Evolutionary conservation across 2,888 invertebrate species (phyloP).

Genomic region (Lypha dubia): DNA sequence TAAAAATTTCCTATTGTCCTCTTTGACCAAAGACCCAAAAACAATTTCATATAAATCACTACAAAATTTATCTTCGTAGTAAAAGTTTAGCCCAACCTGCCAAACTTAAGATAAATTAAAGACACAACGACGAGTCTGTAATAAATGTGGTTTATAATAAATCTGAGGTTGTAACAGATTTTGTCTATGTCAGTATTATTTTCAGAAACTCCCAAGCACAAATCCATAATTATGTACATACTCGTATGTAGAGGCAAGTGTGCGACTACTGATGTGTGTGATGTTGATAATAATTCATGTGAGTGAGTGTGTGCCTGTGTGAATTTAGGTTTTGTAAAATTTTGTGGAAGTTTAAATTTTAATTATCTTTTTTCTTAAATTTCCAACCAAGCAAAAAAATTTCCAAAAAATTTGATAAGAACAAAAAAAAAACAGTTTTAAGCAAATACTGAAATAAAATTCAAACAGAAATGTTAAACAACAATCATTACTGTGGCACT

Average conservation of each 20-base stretch:
- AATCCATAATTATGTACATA: neutral
- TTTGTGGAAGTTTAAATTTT: slow-evolving; percentile 15
- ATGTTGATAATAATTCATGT: neutral
- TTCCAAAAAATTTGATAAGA: no score
- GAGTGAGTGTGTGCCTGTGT: neutral
- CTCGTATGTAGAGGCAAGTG: neutral
- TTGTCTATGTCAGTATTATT: slow-evolving; percentile 51
- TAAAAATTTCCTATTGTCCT: slow-evolving; percentile 29
- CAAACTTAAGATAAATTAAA: slow-evolving; percentile 70
- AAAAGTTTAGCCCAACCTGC: slow-evolving; percentile 58
- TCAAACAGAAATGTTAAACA: slow-evolving; percentile 45
- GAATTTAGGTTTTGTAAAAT: slow-evolving; percentile 29
- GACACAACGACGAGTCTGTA: slow-evolving; percentile 63
- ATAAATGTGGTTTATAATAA: slow-evolving; percentile 67
- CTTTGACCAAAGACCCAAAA: slow-evolving; percentile 1
- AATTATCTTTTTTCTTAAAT: no score
- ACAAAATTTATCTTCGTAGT: slow-evolving; percentile 46
- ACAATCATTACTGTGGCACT: slow-evolving; percentile 19
- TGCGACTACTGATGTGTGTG: no score
- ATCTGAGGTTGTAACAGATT: slow-evolving; percentile 54
- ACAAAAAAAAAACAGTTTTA: neutral
- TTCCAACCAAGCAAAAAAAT: no score
- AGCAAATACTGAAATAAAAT: slow-evolving; percentile 42
- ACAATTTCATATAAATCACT: slow-evolving; percentile 59
- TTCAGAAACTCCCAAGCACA: neutral